Base-by-base conservation (phyloP, 2,888 invertebrate species). In the Stramonita haemastoma region DNA sequence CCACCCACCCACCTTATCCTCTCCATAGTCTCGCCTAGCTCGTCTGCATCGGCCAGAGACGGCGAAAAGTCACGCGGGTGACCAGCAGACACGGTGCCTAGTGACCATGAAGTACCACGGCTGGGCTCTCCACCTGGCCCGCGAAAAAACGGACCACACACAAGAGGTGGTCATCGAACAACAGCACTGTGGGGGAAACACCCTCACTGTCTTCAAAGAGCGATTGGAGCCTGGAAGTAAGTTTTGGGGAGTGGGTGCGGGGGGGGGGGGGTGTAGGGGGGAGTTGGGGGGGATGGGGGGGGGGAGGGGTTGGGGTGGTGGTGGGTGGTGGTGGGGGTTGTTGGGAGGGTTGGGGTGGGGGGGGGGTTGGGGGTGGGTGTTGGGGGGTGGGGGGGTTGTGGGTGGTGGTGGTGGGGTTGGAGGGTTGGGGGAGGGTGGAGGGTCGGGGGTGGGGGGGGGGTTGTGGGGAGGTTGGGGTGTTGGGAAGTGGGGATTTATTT, bases 101-200 rank as follows among this genome's bases (percentile, higher is more conserved):
- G 94, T 96, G 83, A 94, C 93, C 0, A 94, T 96, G 95, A 94
- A 93, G 90, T 96, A 96, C 91, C 95, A 95, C 89, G 96, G 96
- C 81, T 94, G 93, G 46, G 93, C 91, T 73, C 92, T 95, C 60
- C 93, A 94, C 17, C 93, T 95, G 87, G 94, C 94, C 66, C 91
- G 94, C 29, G 95, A 95, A 88, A 93, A 93, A 90, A 90, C 93
- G 70, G 94, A 95, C 90, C 94, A 93, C 11, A 92, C 93, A 66
- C 95, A 96, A 91, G 95, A 95, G 89, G 92, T 96, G 56, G 87
- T 93, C 22, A 94, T 96, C 11, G 95, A 96, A 85, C 96, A 96
- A 90, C 96, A 96, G 92, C 96, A 96, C 91, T 95, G 96, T 92
- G 96, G 96, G 17, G 96, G 96, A 57, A 96, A 96, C 91, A 96